These are phyloP conservation scores for Bucco capensis DNA, from an alignment of 2,113 vertebrate genomes.

Conservation along the genomic window DNA sequence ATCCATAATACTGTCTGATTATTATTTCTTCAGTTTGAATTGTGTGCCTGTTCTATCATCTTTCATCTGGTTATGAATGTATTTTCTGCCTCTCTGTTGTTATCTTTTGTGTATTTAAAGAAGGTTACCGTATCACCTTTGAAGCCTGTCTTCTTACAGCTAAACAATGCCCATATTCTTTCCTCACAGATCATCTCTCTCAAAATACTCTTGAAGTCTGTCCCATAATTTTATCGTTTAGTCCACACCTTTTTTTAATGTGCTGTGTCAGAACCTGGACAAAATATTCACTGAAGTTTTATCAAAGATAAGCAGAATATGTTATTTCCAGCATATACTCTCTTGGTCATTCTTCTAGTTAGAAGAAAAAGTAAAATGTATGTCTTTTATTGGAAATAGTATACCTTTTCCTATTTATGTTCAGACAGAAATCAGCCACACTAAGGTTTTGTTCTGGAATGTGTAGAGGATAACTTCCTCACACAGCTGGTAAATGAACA, in stretches of 20 bases:
- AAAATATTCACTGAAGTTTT: not conserved
- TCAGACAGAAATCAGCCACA: not conserved
- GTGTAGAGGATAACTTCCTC: too few relatives aligned
- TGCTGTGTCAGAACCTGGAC: not conserved
- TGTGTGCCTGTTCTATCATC: not conserved
- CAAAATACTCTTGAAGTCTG: not conserved
- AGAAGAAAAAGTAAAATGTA: not conserved
- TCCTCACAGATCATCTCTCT: not conserved
- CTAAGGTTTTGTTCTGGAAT: not conserved
- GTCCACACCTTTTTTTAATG: not conserved
- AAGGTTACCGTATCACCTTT: not conserved
- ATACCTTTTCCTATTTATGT: not conserved
- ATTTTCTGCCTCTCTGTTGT: not conserved
- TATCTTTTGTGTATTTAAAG: not conserved
- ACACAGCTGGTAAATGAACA: too few relatives aligned
- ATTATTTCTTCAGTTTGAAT: not conserved
- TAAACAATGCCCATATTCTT: not conserved
- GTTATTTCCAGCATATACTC: not conserved
- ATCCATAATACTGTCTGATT: not conserved
- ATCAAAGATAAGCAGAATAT: not conserved
- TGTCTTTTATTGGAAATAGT: not conserved
- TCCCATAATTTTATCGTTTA: not conserved
- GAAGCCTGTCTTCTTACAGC: not conserved
- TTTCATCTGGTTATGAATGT: not conserved
- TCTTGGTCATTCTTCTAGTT: not conserved